Base-by-base conservation (phyloP, 2,888 invertebrate species). In the Mylabris sibirica region DNA sequence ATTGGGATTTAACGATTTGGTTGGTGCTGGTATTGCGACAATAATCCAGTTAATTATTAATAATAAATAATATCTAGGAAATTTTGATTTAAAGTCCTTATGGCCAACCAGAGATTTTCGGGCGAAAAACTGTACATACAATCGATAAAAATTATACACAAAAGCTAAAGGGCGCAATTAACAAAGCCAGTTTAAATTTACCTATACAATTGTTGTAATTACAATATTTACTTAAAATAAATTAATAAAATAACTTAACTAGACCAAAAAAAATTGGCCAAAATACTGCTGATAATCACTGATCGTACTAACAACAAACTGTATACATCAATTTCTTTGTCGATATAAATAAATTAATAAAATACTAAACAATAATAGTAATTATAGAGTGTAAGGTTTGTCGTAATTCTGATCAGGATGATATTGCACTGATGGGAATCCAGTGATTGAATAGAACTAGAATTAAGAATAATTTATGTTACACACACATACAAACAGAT, bases 241-340 rank as follows among this genome's bases (percentile, higher is more conserved):
- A 82, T n/a, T 82, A 78, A 80, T 73, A 0, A 74, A 82, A 81
- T 80, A 80, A 81, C 79, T 80, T 80, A 82, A 69, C 59, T 79
- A 80, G 81, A 82, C 81, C 81, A 80, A 80, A 76, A 80, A 80
- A 76, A 75, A 74, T 30, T 71, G 67, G 38, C 26, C 65, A 76
- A 79, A 83, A 84, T 83, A 84, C 83, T 53, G 22, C 11, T 84
- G 83, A 83, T 80, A 81, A 80, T 81, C 80, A 83, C 83, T 83
- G 83, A 83, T 82, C 83, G 69, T 76, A 72, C 64, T 70, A 60
- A 22, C 49, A 53, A 53, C 49, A 53, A 67, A 63, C 65, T 63
- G 30, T 24, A 57, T 63, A n/a, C 17, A 30, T 41, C n/a, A 6
- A 1, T 3, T 38, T 14, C 3, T 44, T 17, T 44, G 5, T 44